Conservation (phyloP, 2,797 vertebrate genomes). For the Florisuga fusca region DNA sequence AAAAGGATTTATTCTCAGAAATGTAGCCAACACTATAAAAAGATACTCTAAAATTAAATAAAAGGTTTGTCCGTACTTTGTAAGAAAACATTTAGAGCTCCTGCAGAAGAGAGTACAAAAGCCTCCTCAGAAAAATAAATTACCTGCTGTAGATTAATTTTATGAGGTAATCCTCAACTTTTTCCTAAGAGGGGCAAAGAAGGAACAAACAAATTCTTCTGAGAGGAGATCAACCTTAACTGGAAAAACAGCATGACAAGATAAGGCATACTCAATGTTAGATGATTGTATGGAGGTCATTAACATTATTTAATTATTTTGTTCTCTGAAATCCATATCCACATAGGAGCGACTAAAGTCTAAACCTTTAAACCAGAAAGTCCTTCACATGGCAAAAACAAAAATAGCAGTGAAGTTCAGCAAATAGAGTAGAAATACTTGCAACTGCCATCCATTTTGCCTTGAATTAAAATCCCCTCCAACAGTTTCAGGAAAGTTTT, state of each 20-base stretch:
- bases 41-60: background rate
- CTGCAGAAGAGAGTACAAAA: background rate
- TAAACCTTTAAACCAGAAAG: constrained; percentile 40
- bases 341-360: constrained; percentile 32
- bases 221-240: background rate
- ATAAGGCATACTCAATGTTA: background rate
- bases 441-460: constrained; percentile 26
- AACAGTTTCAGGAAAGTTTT: constrained; percentile 15
- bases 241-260: background rate
- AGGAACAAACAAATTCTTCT: background rate
- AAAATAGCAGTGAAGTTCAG: constrained; percentile 39
- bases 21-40: background rate
- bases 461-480: constrained; percentile 44
- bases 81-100: background rate
- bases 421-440: constrained; percentile 34
- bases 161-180: constrained; percentile 9
- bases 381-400: constrained; percentile 6
- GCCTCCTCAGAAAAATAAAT: background rate
- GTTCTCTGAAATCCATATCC: constrained; percentile 16
- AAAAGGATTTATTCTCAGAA: background rate
- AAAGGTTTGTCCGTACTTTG: background rate
- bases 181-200: background rate
- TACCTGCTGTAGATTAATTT: background rate
- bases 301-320: background rate
- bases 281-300: background rate